Evolutionary conservation across 2,797 vertebrate genomes (phyloP).

Genomic region (Tolypeutes matacus): DNA sequence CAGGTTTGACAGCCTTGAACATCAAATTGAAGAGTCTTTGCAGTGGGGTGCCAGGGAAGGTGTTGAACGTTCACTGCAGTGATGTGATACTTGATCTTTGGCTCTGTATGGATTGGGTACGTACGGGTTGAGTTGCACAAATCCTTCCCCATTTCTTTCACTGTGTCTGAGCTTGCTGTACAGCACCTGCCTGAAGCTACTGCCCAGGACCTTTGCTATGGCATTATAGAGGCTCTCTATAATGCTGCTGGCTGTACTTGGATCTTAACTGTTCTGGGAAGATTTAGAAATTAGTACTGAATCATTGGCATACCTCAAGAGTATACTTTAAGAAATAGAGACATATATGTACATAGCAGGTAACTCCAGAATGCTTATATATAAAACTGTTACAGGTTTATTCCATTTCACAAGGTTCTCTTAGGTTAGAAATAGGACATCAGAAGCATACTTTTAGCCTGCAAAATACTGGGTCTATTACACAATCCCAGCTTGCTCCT

Average conservation of each 20-base stretch:
- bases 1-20: neutral
- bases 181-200: neutral
- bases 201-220: neutral
- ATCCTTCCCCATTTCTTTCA: neutral
- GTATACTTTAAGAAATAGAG: neutral
- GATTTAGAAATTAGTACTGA: constrained; percentile 1
- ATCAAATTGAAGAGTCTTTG: neutral
- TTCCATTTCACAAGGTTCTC: constrained; percentile 7
- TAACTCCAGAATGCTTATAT: neutral
- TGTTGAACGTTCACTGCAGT: neutral
- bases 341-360: neutral
- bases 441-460: neutral
- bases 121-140: neutral
- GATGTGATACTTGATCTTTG: neutral
- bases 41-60: neutral
- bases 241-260: neutral
- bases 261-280: neutral
- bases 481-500: neutral
- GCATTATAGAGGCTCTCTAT: neutral
- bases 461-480: neutral
- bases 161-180: neutral
- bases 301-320: neutral
- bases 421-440: neutral
- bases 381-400: neutral
- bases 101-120: neutral